These are phyloP conservation scores for Rhamnusium bicolor DNA, from an alignment of 2,888 invertebrate species.

Conservation along the genomic window DNA sequence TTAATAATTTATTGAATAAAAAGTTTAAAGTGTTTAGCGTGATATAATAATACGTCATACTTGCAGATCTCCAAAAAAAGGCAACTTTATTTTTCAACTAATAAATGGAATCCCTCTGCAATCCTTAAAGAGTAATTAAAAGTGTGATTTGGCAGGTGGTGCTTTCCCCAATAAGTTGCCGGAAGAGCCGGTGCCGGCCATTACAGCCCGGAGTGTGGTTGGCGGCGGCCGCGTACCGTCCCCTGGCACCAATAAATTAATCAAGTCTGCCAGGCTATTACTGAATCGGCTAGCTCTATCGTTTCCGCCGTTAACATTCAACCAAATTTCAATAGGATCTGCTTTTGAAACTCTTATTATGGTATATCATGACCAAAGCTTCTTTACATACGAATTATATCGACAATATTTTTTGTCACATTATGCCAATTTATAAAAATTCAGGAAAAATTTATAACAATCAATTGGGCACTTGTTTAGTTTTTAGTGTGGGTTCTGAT, in stretches of 20 bases:
- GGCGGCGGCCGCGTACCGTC: constrained; percentile 61
- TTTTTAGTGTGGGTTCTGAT: no score
- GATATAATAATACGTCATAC: no score
- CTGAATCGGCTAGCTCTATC: constrained; percentile 44
- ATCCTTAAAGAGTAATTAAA: constrained; percentile 58
- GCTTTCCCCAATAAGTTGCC: constrained; percentile 29
- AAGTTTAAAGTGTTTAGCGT: no score
- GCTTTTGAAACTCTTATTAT: no score
- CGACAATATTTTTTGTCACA: no score
- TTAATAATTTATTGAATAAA: no score
- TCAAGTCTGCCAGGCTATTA: constrained; percentile 67
- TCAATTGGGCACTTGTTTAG: no score
- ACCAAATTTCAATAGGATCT: constrained; percentile 42
- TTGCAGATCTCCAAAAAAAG: background rate
- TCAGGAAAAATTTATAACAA: no score
- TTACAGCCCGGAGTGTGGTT: constrained; percentile 61
- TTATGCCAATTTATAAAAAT: no score
- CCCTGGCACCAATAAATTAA: constrained; percentile 70
- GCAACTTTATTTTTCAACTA: background rate
- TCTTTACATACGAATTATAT: no score
- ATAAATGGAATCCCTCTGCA: constrained; percentile 40
- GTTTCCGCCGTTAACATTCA: constrained; percentile 25
- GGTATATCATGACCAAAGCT: no score
- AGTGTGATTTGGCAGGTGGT: constrained; percentile 38
- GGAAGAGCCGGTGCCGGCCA: constrained; percentile 57